These are phyloP conservation scores for Acanthornis magna DNA, from an alignment of 2,797 vertebrate species.

Conservation along the genomic window DNA sequence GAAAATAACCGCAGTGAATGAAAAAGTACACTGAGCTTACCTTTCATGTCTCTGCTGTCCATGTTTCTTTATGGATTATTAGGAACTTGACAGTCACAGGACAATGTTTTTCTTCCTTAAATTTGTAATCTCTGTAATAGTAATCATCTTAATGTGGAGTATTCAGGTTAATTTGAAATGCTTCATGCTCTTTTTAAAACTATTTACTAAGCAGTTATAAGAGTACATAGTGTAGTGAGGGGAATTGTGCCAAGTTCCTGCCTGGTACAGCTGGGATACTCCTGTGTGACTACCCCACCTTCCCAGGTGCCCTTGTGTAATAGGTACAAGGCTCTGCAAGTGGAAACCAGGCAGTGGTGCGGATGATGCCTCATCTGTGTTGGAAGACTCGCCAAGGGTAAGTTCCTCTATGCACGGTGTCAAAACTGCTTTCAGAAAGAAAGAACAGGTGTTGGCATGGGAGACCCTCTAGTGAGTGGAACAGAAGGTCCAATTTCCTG, in stretches of 20 bases:
- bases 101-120: neutral
- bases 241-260: neutral
- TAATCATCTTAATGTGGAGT: neutral
- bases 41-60: neutral
- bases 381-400: neutral
- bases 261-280: fast-evolving
- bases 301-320: neutral
- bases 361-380: fast-evolving
- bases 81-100: neutral
- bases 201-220: neutral
- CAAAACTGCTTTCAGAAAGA: neutral
- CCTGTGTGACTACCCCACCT: neutral
- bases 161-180: neutral
- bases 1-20: neutral
- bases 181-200: neutral
- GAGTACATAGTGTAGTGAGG: neutral
- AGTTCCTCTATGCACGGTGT: neutral
- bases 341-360: neutral
- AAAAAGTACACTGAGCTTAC: neutral
- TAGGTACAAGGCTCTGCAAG: neutral
- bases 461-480: neutral
- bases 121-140: neutral
- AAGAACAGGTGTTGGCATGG: neutral
- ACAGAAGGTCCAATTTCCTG: neutral
- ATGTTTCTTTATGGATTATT: neutral